These are phyloP conservation scores for Eupithecia subfuscata DNA, from an alignment of 2,888 invertebrate species.

Conservation along the genomic window DNA sequence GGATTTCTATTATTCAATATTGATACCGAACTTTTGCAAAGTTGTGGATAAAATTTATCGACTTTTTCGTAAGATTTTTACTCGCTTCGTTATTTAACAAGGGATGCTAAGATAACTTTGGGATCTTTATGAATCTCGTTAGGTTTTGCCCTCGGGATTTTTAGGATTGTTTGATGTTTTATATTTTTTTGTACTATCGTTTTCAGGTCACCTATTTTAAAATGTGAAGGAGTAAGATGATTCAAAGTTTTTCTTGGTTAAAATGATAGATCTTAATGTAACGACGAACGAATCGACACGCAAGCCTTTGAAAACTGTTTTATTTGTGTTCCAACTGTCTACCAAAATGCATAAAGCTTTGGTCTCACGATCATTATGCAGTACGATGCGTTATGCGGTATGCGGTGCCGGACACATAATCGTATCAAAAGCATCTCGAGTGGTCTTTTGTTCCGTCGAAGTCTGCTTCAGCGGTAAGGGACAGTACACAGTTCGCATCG, in stretches of 20 bases:
- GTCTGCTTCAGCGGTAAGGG: too few relatives aligned
- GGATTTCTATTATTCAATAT: constrained; percentile 38
- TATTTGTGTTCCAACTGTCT: background rate
- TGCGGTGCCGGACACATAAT: too few relatives aligned
- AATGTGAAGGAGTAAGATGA: background rate
- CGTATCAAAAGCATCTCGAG: too few relatives aligned
- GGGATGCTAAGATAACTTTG: constrained; percentile 30
- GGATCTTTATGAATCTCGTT: constrained; percentile 27
- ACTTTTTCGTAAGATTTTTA: constrained; percentile 28
- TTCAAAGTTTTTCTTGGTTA: background rate
- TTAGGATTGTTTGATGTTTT: constrained; percentile 16
- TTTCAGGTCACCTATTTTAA: background rate
- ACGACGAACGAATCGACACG: too few relatives aligned
- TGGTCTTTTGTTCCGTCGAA: too few relatives aligned
- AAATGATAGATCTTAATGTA: too few relatives aligned
- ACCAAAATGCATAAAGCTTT: background rate
- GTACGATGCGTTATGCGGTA: too few relatives aligned
- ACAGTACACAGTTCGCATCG: too few relatives aligned
- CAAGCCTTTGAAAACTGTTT: too few relatives aligned
- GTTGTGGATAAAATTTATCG: constrained; percentile 24
- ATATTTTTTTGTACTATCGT: background rate
- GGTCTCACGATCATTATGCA: too few relatives aligned
- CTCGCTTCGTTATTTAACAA: constrained; percentile 33
- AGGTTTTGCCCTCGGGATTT: constrained; percentile 19
- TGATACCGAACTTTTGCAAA: constrained; percentile 26